phyloP scores from a whole-genome alignment of 2,113 vertebrate species.

The Xiphophorus hellerii region DNA sequence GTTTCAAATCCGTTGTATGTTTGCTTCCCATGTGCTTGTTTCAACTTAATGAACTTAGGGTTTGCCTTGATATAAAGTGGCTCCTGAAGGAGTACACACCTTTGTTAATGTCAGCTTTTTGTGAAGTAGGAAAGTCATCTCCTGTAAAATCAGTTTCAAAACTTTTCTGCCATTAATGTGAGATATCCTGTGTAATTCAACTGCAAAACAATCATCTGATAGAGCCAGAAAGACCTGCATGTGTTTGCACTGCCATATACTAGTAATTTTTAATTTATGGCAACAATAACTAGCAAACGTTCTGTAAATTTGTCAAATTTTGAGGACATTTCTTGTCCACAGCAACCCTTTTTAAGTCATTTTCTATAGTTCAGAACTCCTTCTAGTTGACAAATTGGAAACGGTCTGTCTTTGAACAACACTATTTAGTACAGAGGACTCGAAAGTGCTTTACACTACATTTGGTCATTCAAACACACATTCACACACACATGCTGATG shows the following conservation, averaged over 20 bases:
- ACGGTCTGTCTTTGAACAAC: no score
- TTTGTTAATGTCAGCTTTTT: background rate
- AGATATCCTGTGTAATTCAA: background rate
- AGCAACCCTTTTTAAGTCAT: background rate
- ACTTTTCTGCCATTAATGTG: background rate
- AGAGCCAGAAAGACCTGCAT: background rate
- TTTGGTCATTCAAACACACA: no score
- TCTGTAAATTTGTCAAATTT: background rate
- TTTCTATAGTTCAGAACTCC: background rate
- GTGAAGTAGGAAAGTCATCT: background rate
- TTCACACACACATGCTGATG: no score
- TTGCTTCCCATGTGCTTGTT: constrained; percentile 4
- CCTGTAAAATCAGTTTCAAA: background rate
- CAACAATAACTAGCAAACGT: no score
- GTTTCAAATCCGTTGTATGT: constrained; percentile 6
- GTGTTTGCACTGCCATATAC: background rate
- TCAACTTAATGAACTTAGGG: constrained; percentile 2
- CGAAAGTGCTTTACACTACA: no score
- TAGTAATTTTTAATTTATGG: background rate
- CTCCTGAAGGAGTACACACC: background rate
- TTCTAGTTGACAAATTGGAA: background rate
- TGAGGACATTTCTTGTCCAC: background rate
- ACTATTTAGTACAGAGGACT: no score
- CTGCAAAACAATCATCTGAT: background rate
- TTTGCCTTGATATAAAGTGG: background rate